Evolutionary conservation across 2,797 vertebrate genomes (phyloP).

Genomic region (Australoheros facetus): DNA sequence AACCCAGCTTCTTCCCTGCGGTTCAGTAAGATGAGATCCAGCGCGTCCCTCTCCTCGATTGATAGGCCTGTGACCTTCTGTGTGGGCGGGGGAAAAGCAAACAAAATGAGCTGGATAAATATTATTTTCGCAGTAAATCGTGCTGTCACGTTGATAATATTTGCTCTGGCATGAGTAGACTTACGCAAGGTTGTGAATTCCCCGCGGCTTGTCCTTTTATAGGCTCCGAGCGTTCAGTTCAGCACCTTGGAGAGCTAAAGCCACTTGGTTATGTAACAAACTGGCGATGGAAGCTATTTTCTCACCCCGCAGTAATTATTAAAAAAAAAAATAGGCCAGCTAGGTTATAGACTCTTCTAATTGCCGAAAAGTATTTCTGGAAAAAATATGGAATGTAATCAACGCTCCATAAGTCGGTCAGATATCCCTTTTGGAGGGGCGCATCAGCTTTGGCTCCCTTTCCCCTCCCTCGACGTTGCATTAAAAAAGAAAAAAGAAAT

Average conservation of each 20-base stretch:
- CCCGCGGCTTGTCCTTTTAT: conserved; percentile 59
- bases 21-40: conserved; percentile 22
- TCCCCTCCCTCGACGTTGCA: conserved; percentile 22
- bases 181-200: conserved; percentile 73
- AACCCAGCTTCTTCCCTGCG: conserved; percentile 35
- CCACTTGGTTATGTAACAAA: conserved; percentile 78
- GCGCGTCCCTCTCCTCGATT: conserved; percentile 37
- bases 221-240: conserved; percentile 61
- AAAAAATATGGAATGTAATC: conserved; percentile 29
- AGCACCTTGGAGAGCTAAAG: conserved; percentile 79
- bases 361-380: not conserved
- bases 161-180: conserved; percentile 60
- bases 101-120: conserved; percentile 28
- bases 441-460: conserved; percentile 41
- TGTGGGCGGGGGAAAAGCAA: conserved; percentile 38
- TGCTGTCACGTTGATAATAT: conserved; percentile 39
- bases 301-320: conserved; percentile 34
- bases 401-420: conserved; percentile 44
- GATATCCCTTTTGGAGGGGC: conserved; percentile 48
- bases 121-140: conserved; percentile 11
- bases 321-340: not conserved
- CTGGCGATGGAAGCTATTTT: conserved; percentile 46
- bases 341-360: not conserved
- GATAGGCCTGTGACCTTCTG: conserved; percentile 72
- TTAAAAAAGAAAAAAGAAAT: not conserved